A percentile compares a stretch with the other conserved stretches of the same genome.
These are phyloP conservation scores for Stegodyphus dumicola DNA, from an alignment of 1,140 invertebrate species.

Conservation along the genomic window DNA sequence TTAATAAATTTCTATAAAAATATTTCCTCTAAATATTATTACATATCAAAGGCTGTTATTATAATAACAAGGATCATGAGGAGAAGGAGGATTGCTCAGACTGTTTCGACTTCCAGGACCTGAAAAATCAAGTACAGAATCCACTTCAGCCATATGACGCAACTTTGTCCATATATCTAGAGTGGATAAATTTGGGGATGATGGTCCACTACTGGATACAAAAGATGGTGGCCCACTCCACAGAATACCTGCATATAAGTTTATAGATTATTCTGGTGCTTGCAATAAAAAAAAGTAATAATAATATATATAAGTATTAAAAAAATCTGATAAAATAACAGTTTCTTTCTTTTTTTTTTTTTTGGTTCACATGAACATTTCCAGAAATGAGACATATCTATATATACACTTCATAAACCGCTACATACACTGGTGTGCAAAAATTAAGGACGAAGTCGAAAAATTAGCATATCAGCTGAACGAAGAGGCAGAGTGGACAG, in stretches of 20 bases:
- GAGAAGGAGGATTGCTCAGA: slow-evolving; percentile 61
- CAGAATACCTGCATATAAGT: slow-evolving; percentile 64
- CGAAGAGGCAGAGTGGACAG: no score
- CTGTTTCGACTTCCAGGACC: slow-evolving; percentile 52
- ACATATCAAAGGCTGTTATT: slow-evolving; percentile 61
- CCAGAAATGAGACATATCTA: no score
- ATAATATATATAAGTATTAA: background rate
- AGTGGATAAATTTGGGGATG: slow-evolving; percentile 72
- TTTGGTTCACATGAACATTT: no score
- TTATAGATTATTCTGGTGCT: no score
- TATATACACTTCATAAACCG: no score
- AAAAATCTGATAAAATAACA: background rate
- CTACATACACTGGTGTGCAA: no score
- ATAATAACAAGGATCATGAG: slow-evolving; percentile 59
- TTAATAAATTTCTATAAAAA: no score
- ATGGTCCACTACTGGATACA: slow-evolving; percentile 75
- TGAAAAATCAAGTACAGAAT: slow-evolving; percentile 50
- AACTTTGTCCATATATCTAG: slow-evolving; percentile 62
- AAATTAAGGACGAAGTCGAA: no score
- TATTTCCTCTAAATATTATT: background rate
- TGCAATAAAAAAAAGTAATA: background rate
- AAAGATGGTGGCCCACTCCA: slow-evolving; percentile 74
- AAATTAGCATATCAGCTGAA: no score
- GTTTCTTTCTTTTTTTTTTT: no score
- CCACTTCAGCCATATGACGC: slow-evolving; percentile 57